Evolutionary conservation across 53 echinoderm and acorn worm species (phyloP), one percentile per base, ranked within the genome.

Genomic region (Astropecten irregularis): DNA sequence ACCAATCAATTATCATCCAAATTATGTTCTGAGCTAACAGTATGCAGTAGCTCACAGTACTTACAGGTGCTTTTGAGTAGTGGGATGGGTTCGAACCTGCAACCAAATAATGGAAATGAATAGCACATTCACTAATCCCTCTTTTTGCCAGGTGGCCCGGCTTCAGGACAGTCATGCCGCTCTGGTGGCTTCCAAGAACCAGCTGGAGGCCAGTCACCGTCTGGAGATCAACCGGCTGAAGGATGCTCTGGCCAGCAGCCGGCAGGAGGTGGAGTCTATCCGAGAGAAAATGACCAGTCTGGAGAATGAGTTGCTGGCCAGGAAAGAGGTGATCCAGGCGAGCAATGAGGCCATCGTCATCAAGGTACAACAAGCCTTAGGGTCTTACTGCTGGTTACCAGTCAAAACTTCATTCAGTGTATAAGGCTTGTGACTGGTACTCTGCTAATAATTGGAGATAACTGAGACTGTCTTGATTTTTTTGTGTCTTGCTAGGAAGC

Each of bases 261-360:
- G 47, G 26, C 85, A 74, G 63, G 82, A 90, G 55, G 38, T 85
- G 7, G 71, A 82, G 33, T 76, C 73, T 10, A 34, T 83, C 26
- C 47, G 79, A 54, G 89, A 97, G 47, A 68, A 83, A 37, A 65
- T 83, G 11, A 81, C 61, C n/a, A 81, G 71, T 22, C 58, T 90
- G 50, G 85, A 99, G 69, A 74, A 85, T 65, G 94, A 99, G 48
- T 86, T 94, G 35, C 33, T 32, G 47, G 94, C 94, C 4, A 58
- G 89, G 59, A 89, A 88, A 58, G 92, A 99, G 68, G 91, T 95
- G 13, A 85, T 99, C 20, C 82, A 95, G 62, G 99, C 99, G 19
- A 88, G 88, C 28, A 99, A 99, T 79, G 94, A 99, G 72, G 88
- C 94, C 39, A 85, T 92, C 29, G 94, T 99, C 34, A 95, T 99